Percentiles rank a stretch among this genome's conserved stretches.
Evolutionary conservation across 2,113 vertebrate genomes (phyloP).

Genomic region (Aegypius monachus): DNA sequence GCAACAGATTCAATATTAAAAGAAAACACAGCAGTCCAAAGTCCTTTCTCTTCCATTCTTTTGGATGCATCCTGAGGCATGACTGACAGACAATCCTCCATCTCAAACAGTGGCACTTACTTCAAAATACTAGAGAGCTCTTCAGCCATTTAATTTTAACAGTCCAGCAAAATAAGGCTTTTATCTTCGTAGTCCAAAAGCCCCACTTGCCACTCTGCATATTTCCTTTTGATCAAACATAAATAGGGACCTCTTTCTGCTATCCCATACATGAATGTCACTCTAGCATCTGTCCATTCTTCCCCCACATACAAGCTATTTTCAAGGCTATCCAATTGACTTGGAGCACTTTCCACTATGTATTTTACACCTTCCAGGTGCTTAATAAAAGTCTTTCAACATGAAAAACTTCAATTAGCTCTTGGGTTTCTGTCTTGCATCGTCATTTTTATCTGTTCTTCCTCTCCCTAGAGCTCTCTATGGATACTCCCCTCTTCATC

Average conservation of each 20-base stretch:
- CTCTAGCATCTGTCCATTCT: neutral
- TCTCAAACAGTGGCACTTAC: neutral
- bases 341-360: neutral
- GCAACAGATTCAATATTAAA: neutral
- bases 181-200: neutral
- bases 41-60: neutral
- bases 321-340: neutral
- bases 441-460: neutral
- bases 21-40: neutral
- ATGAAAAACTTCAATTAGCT: neutral
- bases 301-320: neutral
- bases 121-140: neutral
- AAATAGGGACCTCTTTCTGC: neutral
- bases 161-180: neutral
- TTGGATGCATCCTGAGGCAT: neutral
- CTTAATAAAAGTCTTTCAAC: neutral
- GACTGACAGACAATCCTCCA: neutral
- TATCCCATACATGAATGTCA: neutral
- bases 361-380: neutral
- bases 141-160: neutral
- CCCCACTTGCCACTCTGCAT: neutral
- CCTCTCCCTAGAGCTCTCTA: neutral
- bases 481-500: neutral
- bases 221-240: neutral
- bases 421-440: neutral